Evolutionary conservation across 2,888 invertebrate genomes (phyloP).

Genomic region (Drosophila affinis): DNA sequence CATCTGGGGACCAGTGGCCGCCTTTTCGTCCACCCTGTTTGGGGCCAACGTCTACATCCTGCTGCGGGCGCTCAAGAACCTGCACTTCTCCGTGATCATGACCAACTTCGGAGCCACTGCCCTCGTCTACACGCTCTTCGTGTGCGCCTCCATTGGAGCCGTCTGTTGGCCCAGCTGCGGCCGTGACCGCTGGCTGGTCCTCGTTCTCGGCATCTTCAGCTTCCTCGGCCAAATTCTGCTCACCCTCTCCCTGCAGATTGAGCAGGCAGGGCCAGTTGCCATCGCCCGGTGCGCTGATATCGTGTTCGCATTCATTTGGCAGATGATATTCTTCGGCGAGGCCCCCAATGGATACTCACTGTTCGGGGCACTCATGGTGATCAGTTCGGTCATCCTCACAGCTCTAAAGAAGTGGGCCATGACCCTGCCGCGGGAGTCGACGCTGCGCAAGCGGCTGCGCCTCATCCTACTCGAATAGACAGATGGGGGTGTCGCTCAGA

Average conservation of each 20-base stretch:
- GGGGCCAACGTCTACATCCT: conserved; percentile 95
- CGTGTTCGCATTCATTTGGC: conserved; percentile 96
- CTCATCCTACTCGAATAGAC: conserved; percentile 85
- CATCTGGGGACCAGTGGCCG: conserved; percentile 92
- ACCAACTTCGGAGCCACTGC: conserved; percentile 94
- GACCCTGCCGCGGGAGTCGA: conserved; percentile 90
- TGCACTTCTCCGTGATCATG: conserved; percentile 96
- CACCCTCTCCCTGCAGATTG: conserved; percentile 94
- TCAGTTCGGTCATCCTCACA: conserved; percentile 92
- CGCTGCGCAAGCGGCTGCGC: conserved; percentile 87
- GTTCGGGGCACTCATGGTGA: conserved; percentile 92
- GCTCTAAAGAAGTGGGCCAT: conserved; percentile 94
- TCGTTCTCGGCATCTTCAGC: conserved; percentile 92
- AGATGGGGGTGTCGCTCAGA: conserved; percentile 8
- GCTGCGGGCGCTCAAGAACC: conserved; percentile 92
- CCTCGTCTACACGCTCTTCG: conserved; percentile 90
- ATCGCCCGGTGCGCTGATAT: conserved; percentile 96
- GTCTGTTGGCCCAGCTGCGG: conserved; percentile 93
- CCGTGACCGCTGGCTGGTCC: conserved; percentile 90
- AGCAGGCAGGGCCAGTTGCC: conserved; percentile 96
- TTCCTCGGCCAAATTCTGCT: conserved; percentile 94
- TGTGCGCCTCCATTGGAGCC: conserved; percentile 90
- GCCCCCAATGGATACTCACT: conserved; percentile 92
- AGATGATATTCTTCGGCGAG: conserved; percentile 94
- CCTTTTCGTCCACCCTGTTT: conserved; percentile 93